A percentile compares a stretch with the other conserved stretches of the same genome.
These are phyloP conservation scores for Marisa cornuarietis DNA, from an alignment of 1,140 invertebrate genomes.

Conservation along the genomic window DNA sequence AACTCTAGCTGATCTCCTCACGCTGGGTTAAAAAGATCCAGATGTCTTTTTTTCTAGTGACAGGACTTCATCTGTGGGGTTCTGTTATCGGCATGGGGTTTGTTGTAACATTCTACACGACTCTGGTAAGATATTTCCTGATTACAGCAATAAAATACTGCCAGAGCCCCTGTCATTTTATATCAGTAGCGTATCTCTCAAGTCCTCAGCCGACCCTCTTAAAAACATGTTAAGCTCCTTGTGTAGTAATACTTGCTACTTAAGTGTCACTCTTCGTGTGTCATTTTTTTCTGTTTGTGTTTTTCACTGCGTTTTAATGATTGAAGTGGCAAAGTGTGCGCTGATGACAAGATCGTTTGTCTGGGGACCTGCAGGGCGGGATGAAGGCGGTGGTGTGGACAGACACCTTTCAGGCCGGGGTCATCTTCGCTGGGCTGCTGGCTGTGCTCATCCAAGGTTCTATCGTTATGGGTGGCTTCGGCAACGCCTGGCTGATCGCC, in stretches of 20 bases:
- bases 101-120: constrained; percentile 85
- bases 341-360: neutral
- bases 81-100: constrained; percentile 84
- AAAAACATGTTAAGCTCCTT: no score
- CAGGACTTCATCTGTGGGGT: constrained; percentile 76
- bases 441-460: constrained; percentile 80
- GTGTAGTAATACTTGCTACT: no score
- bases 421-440: constrained; percentile 86
- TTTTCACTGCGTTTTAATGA: no score
- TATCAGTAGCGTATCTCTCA: neutral
- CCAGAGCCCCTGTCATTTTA: no score
- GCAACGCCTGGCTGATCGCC: constrained; percentile 75
- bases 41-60: constrained; percentile 69
- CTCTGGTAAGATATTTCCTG: constrained; percentile 73
- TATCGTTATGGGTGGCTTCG: constrained; percentile 76
- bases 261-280: no score
- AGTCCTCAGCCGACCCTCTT: no score
- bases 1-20: neutral
- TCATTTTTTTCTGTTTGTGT: no score
- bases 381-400: constrained; percentile 93
- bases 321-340: no score
- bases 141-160: no score
- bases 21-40: neutral
- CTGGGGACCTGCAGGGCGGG: constrained; percentile 76
- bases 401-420: constrained; percentile 85